phyloP scores from a whole-genome alignment of 1,140 invertebrate species.

The Drosophila albomicans region DNA sequence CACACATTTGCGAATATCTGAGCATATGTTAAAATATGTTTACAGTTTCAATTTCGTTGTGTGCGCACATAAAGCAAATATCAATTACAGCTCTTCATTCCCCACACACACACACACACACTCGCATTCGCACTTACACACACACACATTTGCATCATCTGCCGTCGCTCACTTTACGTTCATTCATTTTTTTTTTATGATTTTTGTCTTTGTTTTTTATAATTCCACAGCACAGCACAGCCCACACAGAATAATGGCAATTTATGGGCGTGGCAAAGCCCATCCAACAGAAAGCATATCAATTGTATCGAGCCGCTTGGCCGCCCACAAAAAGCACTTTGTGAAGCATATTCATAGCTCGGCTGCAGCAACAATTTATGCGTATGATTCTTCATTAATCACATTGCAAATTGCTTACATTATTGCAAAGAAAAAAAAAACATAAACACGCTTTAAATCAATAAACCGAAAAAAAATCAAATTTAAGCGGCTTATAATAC shows the following conservation, averaged over 20 bases:
- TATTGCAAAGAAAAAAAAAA: too few species aligned
- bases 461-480: too few species aligned
- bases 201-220: conserved; percentile 23
- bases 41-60: conserved; percentile 74
- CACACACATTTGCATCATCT: not conserved
- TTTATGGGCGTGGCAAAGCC: conserved; percentile 55
- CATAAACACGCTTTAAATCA: too few species aligned
- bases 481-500: too few species aligned
- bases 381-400: not conserved
- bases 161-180: conserved; percentile 7
- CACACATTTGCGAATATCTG: conserved; percentile 29
- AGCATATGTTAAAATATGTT: conserved; percentile 70
- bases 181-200: conserved; percentile 29
- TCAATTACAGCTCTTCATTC: conserved; percentile 67
- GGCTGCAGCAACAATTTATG: not conserved
- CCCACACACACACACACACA: too few species aligned
- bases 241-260: conserved; percentile 40
- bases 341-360: not conserved
- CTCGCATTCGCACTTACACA: too few species aligned
- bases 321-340: conserved; percentile 11
- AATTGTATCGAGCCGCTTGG: conserved; percentile 25
- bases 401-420: not conserved
- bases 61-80: conserved; percentile 68
- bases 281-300: conserved; percentile 46
- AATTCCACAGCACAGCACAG: conserved; percentile 6